These are phyloP conservation scores for Miichthys miiuy DNA, from an alignment of 2,797 vertebrate genomes.

Conservation along the genomic window DNA sequence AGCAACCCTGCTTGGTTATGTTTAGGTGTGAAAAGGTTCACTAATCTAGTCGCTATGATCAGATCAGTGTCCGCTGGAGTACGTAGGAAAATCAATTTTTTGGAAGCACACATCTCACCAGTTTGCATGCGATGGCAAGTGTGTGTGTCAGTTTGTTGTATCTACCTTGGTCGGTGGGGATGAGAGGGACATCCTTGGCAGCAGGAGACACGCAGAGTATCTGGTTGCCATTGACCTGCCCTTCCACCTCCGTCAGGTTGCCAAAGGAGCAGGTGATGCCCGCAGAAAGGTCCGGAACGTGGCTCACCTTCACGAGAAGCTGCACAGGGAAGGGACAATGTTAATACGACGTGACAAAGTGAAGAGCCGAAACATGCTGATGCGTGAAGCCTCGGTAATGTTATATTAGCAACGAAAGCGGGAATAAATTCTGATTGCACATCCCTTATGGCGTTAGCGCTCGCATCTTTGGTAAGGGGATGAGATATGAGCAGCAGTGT, in stretches of 20 bases:
- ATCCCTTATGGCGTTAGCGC: background rate
- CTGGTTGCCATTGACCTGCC: constrained; percentile 90
- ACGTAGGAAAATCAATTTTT: background rate
- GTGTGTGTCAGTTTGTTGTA: background rate
- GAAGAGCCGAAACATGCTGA: background rate
- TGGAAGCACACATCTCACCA: background rate
- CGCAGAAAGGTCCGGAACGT: constrained; percentile 92
- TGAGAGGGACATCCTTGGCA: constrained; percentile 93
- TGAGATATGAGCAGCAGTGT: constrained; percentile 12
- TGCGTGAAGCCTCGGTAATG: background rate
- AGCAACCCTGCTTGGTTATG: background rate
- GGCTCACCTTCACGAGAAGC: constrained; percentile 93
- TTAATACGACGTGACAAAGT: constrained; percentile 7
- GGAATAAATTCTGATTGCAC: background rate
- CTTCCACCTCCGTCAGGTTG: constrained; percentile 95
- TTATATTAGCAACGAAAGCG: background rate
- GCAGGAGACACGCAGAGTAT: constrained; percentile 94
- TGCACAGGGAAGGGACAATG: constrained; percentile 64
- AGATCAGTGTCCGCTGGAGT: background rate
- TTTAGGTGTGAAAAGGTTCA: background rate
- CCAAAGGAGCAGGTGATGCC: constrained; percentile 96
- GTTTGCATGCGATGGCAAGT: background rate
- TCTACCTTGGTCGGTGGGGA: constrained; percentile 94
- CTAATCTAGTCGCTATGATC: background rate
- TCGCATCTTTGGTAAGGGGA: constrained; percentile 4